phyloP scores from a whole-genome alignment of 2,888 invertebrate species.

The Athetis lepigone region DNA sequence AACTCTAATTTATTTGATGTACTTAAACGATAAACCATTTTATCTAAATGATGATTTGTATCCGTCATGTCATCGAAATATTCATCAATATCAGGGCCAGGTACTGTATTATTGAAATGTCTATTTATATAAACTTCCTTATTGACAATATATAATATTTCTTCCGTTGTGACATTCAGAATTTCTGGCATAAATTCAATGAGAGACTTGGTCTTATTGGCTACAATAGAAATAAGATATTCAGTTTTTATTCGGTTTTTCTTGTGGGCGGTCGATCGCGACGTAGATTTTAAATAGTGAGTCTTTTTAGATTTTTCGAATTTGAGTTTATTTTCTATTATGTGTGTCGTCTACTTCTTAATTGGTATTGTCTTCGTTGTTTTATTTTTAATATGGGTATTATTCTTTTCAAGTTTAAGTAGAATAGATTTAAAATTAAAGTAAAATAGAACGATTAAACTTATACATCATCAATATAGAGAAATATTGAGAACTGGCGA shows the following conservation, averaged over 20 bases:
- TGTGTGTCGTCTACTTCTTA: constrained; percentile 32
- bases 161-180: constrained; percentile 32
- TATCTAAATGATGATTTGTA: background rate
- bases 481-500: background rate
- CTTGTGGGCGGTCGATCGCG: constrained; percentile 30
- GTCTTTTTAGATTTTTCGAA: constrained; percentile 30
- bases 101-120: constrained; percentile 46
- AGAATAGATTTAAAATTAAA: constrained; percentile 23
- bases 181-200: constrained; percentile 67
- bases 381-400: constrained; percentile 51
- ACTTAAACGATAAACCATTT: constrained; percentile 10
- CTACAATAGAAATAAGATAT: background rate
- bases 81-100: constrained; percentile 29
- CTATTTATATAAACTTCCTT: constrained; percentile 63
- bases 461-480: background rate
- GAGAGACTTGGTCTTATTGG: constrained; percentile 18
- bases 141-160: constrained; percentile 54
- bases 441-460: background rate
- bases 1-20: too few species aligned
- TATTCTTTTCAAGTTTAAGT: constrained; percentile 39
- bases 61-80: background rate
- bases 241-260: constrained; percentile 39
- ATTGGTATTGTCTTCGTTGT: constrained; percentile 41
- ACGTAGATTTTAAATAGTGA: constrained; percentile 43
- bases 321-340: constrained; percentile 2